Evolutionary conservation across 2,888 invertebrate species (phyloP).

Genomic region (Bruchidius siliquastri): DNA sequence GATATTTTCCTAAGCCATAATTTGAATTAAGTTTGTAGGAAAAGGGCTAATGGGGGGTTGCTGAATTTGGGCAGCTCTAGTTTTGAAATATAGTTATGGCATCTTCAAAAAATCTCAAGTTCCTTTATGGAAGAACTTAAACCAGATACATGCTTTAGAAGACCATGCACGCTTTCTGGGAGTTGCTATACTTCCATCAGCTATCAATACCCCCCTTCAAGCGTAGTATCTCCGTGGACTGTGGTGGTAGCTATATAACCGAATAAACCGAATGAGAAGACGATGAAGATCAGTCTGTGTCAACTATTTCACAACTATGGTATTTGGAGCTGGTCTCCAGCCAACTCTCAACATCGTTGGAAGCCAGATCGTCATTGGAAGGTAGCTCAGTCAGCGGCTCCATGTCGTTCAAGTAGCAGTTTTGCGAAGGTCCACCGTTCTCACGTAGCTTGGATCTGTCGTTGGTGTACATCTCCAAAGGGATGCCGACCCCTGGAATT

Average conservation of each 20-base stretch:
- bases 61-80: no score
- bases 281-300: constrained; percentile 40
- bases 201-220: not conserved
- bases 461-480: constrained; percentile 40
- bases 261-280: not conserved
- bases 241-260: not conserved
- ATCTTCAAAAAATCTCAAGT: no score
- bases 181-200: not conserved
- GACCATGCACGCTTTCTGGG: no score
- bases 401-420: constrained; percentile 56
- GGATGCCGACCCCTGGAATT: constrained; percentile 40
- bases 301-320: constrained; percentile 71
- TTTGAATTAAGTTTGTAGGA: no score
- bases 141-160: no score
- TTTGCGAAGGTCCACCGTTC: constrained; percentile 44
- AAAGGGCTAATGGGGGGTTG: no score
- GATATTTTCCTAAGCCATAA: no score
- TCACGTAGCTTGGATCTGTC: constrained; percentile 36
- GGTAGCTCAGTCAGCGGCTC: constrained; percentile 64
- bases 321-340: constrained; percentile 71
- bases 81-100: no score
- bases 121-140: no score
- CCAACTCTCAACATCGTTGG: constrained; percentile 66
- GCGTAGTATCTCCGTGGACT: not conserved
- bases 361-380: constrained; percentile 64